Evolutionary conservation across 2,113 vertebrate genomes (phyloP).

Genomic region (Lagopus leucura): DNA sequence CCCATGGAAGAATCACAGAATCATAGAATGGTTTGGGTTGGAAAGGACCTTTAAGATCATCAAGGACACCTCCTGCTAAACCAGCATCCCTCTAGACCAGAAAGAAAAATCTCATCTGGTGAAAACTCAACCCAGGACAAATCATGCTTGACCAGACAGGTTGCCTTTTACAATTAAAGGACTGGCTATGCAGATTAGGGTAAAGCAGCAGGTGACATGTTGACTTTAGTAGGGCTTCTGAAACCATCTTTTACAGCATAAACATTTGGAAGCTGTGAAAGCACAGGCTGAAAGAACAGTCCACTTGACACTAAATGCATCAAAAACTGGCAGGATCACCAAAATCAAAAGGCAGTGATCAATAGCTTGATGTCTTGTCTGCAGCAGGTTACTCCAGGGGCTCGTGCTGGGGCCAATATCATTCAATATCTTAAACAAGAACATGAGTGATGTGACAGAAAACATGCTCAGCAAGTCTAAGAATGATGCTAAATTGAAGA

Average conservation of each 20-base stretch:
- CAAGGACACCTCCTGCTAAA: no score
- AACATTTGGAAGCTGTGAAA: background rate
- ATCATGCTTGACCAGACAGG: background rate
- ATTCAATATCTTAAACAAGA: background rate
- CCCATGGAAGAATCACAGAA: background rate
- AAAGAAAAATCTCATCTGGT: background rate
- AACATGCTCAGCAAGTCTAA: background rate
- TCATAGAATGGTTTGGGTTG: no score
- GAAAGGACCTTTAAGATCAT: no score
- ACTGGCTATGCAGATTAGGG: background rate
- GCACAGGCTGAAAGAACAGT: background rate
- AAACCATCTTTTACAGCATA: background rate
- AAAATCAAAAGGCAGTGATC: background rate
- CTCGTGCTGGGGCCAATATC: background rate
- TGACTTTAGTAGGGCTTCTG: background rate
- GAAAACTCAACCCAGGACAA: background rate
- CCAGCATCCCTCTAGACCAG: no score
- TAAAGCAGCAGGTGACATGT: background rate
- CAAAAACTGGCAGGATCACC: background rate
- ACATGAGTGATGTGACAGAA: slow-evolving; percentile 12
- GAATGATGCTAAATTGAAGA: background rate
- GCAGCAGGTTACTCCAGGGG: slow-evolving; percentile 14
- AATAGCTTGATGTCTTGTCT: background rate
- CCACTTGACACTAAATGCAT: background rate
- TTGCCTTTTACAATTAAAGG: background rate